Evolutionary conservation across 2,888 invertebrate species (phyloP), one percentile per base, ranked within the genome.

Genomic region (Drosophila koepferae): DNA sequence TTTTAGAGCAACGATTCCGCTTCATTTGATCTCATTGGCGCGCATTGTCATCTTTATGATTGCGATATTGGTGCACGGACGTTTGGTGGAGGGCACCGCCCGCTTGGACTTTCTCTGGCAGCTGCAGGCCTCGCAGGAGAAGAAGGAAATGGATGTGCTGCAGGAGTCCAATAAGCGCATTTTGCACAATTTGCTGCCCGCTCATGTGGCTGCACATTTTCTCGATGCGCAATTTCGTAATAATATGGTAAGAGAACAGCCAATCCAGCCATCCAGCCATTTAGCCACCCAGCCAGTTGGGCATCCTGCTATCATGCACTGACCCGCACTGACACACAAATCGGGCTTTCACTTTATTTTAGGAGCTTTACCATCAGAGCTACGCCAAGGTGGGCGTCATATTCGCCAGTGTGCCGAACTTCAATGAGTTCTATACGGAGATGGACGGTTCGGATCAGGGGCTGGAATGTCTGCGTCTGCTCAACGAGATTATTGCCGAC

Each of bases 341-440:
- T 54, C 36, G 31, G 31, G n/a, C 1, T 48, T 31, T n/a, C 4
- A 6, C 48, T 18, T 40, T 48, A 18, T 49, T 43, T 63, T 48
- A 97, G 97, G 98, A 97, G 93, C 95, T 98, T 90, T 98, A 98
- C 94, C 97, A 98, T 94, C 98, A 98, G 94, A 97, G 97, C 93
- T 98, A 98, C 94, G 96, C 96, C 83, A 96, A 97, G 90, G 97
- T 98, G 61, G 98, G 98, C 55, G 98, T 98, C 34, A 96, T 98
- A 82, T 98, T 98, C 93, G 98, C 97, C 34, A 97, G 97, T 72
- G 97, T 98, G 91, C 97, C 98, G 88, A 98, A 98, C 94, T 98
- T 98, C 94, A 97, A 97, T 93, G 98, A 98, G 94, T 98, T 98
- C 94, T 98, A 98, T 94, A 97, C 97, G 92, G 98, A 98, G 94